Base-by-base conservation (phyloP, 2,888 invertebrate species). In the Nebria brevicollis region DNA sequence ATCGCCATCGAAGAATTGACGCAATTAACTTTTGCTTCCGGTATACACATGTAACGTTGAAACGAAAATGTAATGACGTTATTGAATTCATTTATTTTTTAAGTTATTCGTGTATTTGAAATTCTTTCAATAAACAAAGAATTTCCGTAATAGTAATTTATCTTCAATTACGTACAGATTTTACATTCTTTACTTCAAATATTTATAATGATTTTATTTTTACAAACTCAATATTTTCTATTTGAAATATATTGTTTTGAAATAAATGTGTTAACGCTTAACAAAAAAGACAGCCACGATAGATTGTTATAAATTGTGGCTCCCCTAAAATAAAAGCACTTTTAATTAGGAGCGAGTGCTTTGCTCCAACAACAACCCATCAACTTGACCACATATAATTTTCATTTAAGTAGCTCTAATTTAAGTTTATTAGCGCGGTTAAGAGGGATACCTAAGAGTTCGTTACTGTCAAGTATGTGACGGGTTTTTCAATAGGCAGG, bases 21-120 rank as follows among this genome's bases (percentile, higher is more conserved):
- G 87, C 87, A 87, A 87, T 88, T 88, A 88, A 87, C 83, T 79
- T 34, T 34, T 82, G 87, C 87, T 88, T 88, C 88, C 88, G 87
- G 86, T 86, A 83, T 86, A 87, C 87, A 86, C 86, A 86, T 15
- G 10, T 34, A 54, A 54, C 54, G 7, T 54, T 8, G 8, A 54
- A 54, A 54, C 54, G 4, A 54, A 54, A 54, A 54, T 54, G 54
- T 3, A 13, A 54, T 13, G 54, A 13, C 54, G 54, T 54, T 54
- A 54, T 54, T 54, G 11, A 13, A 54, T 11, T 54, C 8, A 54
- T 54, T 54, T 54, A 8, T 54, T 54, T 54, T 54, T 54, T 8
- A 43, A 10, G 43, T 10, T 43, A 43, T 43, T 10, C 43, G 10
- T 10, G 43, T 43, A 43, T 10, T 6, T 10, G 43, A 43, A 43